Evolutionary conservation across 2,888 invertebrate genomes (phyloP).

Genomic region (Callimorpha dominula): DNA sequence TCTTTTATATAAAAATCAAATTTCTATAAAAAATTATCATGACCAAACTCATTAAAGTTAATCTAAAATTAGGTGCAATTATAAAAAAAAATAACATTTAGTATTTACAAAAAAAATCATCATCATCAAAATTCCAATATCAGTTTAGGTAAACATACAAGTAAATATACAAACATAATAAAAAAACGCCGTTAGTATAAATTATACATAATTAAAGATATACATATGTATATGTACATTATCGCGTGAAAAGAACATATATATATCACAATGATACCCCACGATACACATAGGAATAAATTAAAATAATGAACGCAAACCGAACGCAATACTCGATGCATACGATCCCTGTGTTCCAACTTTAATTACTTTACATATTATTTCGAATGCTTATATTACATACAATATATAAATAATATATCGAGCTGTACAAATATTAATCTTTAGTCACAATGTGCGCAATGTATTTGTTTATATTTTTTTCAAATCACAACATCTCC

Average conservation of each 20-base stretch:
- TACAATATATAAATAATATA: constrained; percentile 47
- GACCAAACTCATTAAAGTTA: constrained; percentile 57
- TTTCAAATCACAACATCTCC: constrained; percentile 77
- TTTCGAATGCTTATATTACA: constrained; percentile 44
- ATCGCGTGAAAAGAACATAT: constrained; percentile 33
- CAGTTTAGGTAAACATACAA: constrained; percentile 51
- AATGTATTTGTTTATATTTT: constrained; percentile 45
- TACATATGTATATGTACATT: constrained; percentile 41
- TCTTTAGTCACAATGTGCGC: constrained; percentile 46
- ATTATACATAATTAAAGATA: constrained; percentile 35
- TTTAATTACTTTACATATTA: constrained; percentile 32
- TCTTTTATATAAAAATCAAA: constrained; percentile 68
- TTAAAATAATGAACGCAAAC: constrained; percentile 31
- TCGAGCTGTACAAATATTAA: constrained; percentile 57
- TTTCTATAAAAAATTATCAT: constrained; percentile 58
- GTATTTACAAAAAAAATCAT: constrained; percentile 63
- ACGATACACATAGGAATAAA: constrained; percentile 25
- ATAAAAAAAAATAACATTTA: constrained; percentile 47
- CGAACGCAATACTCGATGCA: constrained; percentile 29
- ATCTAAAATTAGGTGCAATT: constrained; percentile 54
- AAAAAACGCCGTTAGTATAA: constrained; percentile 39
- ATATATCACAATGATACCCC: constrained; percentile 47
- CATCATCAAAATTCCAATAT: constrained; percentile 47
- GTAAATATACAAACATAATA: no score
- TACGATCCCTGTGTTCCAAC: constrained; percentile 32